Evolutionary conservation across 1,140 invertebrate species (phyloP), one percentile per base, ranked within the genome.

Genomic region (Catajapyx aquilonaris): DNA sequence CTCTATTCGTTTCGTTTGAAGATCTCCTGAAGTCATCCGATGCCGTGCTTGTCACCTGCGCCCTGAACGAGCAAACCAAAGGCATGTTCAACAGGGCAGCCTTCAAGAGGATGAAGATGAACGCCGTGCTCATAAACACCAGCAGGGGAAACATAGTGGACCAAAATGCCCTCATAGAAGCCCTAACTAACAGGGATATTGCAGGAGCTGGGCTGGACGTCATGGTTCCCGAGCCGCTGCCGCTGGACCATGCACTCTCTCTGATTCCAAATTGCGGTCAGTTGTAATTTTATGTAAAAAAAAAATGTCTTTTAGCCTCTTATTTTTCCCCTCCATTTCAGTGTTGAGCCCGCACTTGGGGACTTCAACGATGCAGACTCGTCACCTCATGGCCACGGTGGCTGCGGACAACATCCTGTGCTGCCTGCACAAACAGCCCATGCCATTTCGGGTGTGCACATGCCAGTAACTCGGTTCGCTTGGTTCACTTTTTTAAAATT

Each of bases 341-440:
- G 76, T 91, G 9, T 56, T 95, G 23, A 52, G 93, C 34, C 90
- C 90, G 2, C 90, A 96, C 52, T 87, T 95, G 49, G 88, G 85
- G n/a, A 91, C 85, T 62, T 87, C 87, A 4, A 73, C 79, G 4
- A 66, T 68, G 32, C 68, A 79, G 55, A 74, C 84, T 0, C 66
- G 87, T 44, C 68, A 69, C 35, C 66, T 68, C 44, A 95, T 95
- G 88, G 73, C 76, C n/a, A 58, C 69, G 21, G 56, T 91, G 16
- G 81, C 83, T 11, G 83, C 79, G 1, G 57, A 69, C 41, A 95
- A 95, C 64, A 84, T 95, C n/a, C n/a, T n/a, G n/a, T n/a, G n/a
- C n/a, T n/a, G n/a, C n/a, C n/a, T n/a, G n/a, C n/a, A n/a, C n/a
- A n/a, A n/a, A n/a, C n/a, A n/a, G n/a, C n/a, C n/a, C n/a, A n/a